phyloP scores from a whole-genome alignment of 2,888 invertebrate species.

The Macaria notata region DNA sequence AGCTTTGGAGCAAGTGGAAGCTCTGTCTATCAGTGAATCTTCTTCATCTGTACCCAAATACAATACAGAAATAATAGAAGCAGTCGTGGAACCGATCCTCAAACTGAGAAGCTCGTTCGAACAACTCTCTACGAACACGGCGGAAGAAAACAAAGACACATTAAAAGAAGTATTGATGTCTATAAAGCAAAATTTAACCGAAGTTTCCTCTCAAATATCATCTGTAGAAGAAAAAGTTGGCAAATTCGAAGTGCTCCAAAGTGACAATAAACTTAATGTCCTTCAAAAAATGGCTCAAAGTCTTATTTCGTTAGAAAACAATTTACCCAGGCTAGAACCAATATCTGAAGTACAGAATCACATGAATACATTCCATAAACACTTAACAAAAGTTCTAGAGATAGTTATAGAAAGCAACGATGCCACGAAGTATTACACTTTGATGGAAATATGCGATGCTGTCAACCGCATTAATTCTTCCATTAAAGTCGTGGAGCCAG shows the following conservation, averaged over 20 bases:
- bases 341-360: slow-evolving; percentile 52
- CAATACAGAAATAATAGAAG: slow-evolving; percentile 84
- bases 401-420: slow-evolving; percentile 80
- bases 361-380: slow-evolving; percentile 69
- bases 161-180: slow-evolving; percentile 57
- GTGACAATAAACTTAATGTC: slow-evolving; percentile 68
- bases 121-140: slow-evolving; percentile 52
- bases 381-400: slow-evolving; percentile 80
- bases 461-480: slow-evolving; percentile 61
- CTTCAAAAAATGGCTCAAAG: slow-evolving; percentile 75
- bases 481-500: slow-evolving; percentile 56
- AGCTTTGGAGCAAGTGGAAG: slow-evolving; percentile 72
- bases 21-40: slow-evolving; percentile 79
- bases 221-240: slow-evolving; percentile 59
- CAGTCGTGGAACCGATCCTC: slow-evolving; percentile 84
- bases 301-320: slow-evolving; percentile 69
- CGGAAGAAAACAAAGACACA: slow-evolving; percentile 47
- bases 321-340: slow-evolving; percentile 54
- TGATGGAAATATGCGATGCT: slow-evolving; percentile 68
- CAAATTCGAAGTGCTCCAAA: slow-evolving; percentile 63
- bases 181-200: slow-evolving; percentile 60
- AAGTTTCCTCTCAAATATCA: slow-evolving; percentile 60
- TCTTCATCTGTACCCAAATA: slow-evolving; percentile 59
- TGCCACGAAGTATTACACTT: slow-evolving; percentile 60
- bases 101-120: slow-evolving; percentile 84